Conservation (phyloP, 2,888 invertebrate genomes). For the Schrankia costaestrigalis region DNA sequence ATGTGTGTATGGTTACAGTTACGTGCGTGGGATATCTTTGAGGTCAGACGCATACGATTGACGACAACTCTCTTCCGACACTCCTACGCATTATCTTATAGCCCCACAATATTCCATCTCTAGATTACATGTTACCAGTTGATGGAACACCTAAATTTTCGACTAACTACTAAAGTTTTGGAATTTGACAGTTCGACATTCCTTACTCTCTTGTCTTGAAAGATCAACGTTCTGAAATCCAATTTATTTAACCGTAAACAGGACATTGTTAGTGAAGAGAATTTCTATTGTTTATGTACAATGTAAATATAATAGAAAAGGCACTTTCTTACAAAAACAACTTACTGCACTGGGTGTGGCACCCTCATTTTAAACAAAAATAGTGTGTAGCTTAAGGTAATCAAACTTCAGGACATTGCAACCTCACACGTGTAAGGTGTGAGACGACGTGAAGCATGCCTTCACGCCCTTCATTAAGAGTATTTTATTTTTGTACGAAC, state of each 20-base stretch:
- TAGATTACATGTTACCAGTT: constrained; percentile 7
- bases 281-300: constrained; percentile 23
- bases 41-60: constrained; percentile 46
- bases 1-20: constrained; percentile 48
- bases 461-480: constrained; percentile 53
- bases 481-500: constrained; percentile 59
- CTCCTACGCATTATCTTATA: constrained; percentile 44
- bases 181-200: neutral
- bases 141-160: constrained; percentile 5
- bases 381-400: constrained; percentile 58
- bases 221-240: constrained; percentile 11
- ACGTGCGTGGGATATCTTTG: constrained; percentile 58
- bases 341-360: constrained; percentile 30
- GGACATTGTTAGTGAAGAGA: constrained; percentile 20
- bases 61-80: constrained; percentile 43
- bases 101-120: constrained; percentile 20
- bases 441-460: constrained; percentile 61
- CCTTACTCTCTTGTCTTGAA: constrained; percentile 2
- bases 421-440: constrained; percentile 65
- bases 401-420: constrained; percentile 63
- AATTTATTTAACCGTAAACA: constrained; percentile 17
- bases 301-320: constrained; percentile 14
- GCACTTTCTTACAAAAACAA: constrained; percentile 30
- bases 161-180: neutral
- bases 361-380: constrained; percentile 52